Evolutionary conservation across 2,888 invertebrate species (phyloP).

Genomic region (Eurytoma adleriae): DNA sequence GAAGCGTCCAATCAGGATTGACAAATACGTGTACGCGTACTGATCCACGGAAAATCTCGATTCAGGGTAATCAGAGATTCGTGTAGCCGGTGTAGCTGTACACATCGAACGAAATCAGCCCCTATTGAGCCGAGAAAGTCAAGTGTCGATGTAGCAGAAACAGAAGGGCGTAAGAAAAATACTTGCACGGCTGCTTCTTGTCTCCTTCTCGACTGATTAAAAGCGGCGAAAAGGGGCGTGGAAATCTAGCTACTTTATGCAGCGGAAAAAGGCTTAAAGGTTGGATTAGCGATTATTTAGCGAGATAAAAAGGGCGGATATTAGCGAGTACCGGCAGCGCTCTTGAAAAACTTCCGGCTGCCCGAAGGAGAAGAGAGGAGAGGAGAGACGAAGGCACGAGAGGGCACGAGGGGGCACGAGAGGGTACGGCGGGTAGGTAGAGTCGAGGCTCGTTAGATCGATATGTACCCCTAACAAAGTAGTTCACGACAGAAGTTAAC

Average conservation of each 20-base stretch:
- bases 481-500: slow-evolving; percentile 54
- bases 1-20: no score
- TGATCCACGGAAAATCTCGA: no score
- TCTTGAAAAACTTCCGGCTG: background rate
- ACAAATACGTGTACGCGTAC: no score
- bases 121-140: no score
- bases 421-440: background rate
- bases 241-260: background rate
- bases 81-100: no score
- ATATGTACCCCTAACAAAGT: slow-evolving; percentile 52
- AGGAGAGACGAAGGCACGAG: background rate
- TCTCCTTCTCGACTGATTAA: background rate
- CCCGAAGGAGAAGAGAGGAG: background rate
- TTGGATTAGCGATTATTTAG: slow-evolving; percentile 12
- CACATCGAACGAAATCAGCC: no score
- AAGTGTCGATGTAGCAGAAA: background rate
- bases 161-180: background rate
- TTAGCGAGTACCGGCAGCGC: background rate
- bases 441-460: slow-evolving; percentile 40
- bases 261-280: slow-evolving; percentile 2
- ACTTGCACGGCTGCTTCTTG: no score
- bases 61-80: no score
- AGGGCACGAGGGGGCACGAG: background rate
- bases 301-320: slow-evolving; percentile 14
- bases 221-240: background rate